Evolutionary conservation across 2,888 invertebrate genomes (phyloP), one percentile per base, ranked within the genome.

Genomic region (Heliconius sara): DNA sequence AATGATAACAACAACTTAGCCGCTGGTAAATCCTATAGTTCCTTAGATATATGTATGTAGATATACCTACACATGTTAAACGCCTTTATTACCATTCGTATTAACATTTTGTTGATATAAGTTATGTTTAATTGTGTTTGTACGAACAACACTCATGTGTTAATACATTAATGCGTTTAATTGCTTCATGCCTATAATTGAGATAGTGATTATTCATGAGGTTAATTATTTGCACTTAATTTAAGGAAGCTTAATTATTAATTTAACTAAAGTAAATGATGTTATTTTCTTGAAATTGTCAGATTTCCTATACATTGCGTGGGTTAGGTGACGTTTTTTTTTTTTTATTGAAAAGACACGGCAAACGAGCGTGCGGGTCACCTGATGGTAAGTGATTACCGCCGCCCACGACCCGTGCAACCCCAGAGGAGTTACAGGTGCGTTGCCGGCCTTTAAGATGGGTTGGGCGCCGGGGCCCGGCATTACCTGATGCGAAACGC

Each of bases 61-160:
- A 65, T 25, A 16, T 65, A 65, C 27, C 2, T 13, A 25, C 12
- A 12, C 10, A 25, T 19, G 19, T 39, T 34, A 3, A 22, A 68
- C 39, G n/a, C n/a, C 39, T 39, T 68, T 67, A 67, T 67, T 34
- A 67, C 67, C 67, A 67, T 67, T n/a, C 60, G 3, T 60, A 60
- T 30, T 34, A 67, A 34, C 67, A 67, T 34, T 22, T 67, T 67
- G 67, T 34, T 34, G 30, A 67, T 3, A 30, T n/a, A 22, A 67
- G 34, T 67, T 34, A 12, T 67, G 67, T 39, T 34, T 67, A 67
- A 67, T 67, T 67, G 34, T 67, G 30, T 67, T 67, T 67, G n/a
- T 67, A 67, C 34, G 30, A 30, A 30, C 30, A 67, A 34, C 67
- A 22, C 66, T 9, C 16, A n/a, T 34, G n/a, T 67, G 34, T 67